A percentile compares a stretch with the other conserved stretches of the same genome.
phyloP scores from a whole-genome alignment of 1,140 invertebrate species.

The Chironomus striatipennis region DNA sequence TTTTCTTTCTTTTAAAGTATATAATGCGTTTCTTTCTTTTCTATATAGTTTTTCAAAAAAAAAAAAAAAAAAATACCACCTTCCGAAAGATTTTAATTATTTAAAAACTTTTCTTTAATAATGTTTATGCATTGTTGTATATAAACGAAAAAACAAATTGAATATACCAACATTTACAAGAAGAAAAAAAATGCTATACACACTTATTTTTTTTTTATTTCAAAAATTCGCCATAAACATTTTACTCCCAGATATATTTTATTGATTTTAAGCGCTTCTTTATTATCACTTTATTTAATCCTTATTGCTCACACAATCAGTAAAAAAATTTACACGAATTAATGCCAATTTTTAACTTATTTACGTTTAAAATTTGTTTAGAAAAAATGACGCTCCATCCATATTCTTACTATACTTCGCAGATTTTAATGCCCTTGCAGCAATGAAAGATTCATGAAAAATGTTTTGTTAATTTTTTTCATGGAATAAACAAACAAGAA shows the following conservation, averaged over 20 bases:
- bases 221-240: conserved; percentile 22
- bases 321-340: conserved; percentile 4
- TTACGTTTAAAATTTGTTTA: background rate
- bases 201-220: conserved; percentile 5
- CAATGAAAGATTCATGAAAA: background rate
- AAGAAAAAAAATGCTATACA: conserved; percentile 17
- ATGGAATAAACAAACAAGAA: too few species aligned
- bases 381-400: conserved; percentile 20
- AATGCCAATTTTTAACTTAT: conserved; percentile 15
- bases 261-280: background rate
- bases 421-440: background rate
- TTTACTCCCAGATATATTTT: conserved; percentile 2
- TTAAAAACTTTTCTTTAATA: background rate
- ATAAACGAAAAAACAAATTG: background rate
- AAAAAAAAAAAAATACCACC: background rate
- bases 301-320: conserved; percentile 1
- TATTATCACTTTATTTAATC: background rate
- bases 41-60: background rate
- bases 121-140: conserved; percentile 5
- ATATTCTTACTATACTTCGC: conserved; percentile 18
- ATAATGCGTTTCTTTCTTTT: conserved; percentile 13
- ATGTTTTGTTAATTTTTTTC: too few species aligned
- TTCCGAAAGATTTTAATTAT: background rate
- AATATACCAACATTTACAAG: conserved; percentile 7
- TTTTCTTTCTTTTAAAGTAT: conserved; percentile 16